Base-by-base conservation (phyloP, 2,888 invertebrate species). In the Cataglyphis rosenhaueri region DNA sequence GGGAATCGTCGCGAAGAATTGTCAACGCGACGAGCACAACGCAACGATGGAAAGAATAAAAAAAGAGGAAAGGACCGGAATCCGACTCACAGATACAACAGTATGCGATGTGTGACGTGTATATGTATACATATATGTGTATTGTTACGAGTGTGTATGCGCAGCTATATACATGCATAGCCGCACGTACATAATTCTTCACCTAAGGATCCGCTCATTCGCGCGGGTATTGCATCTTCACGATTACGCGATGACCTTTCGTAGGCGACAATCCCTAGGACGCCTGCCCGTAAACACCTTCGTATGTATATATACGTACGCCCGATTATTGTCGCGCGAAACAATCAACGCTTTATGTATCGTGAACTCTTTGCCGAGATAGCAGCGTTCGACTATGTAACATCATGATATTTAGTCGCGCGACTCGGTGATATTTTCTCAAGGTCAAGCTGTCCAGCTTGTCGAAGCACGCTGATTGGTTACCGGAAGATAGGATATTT, bases 141-240 rank as follows among this genome's bases (percentile, higher is more conserved):
- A 52, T 52, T n/a, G 9, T 74, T 75, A 52, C 25, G 12, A 0
- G 35, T 35, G 9, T 32, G 25, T 12, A 32, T 10, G 21, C 44
- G 38, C 38, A 21, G 3, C 21, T 38, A 21, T 29, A n/a, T 29
- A 25, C 38, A 29, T n/a, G 38, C 29, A 29, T 6, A 29, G 35
- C 29, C 64, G 74, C 12, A 41, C 21, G 15, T 15, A 21, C 15
- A 25, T 41, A 44, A 18, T 25, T 65, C 38, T 74, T 76, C 41
- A 55, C 73, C 55, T 41, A 71, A 15, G 29, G 9, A 29, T n/a
- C n/a, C 29, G 52, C 55, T 71, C 73, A 76, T 76, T 70, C 76
- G 55, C 73, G n/a, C 71, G 70, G 18, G 1, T 29, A 29, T 52
- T 52, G 74, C 68, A 74, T 74, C 12, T 75, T 35, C 44, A 38